Evolutionary conservation across 2,888 invertebrate genomes (phyloP), one percentile per base, ranked within the genome.

Genomic region (Podotricha telesiphe): DNA sequence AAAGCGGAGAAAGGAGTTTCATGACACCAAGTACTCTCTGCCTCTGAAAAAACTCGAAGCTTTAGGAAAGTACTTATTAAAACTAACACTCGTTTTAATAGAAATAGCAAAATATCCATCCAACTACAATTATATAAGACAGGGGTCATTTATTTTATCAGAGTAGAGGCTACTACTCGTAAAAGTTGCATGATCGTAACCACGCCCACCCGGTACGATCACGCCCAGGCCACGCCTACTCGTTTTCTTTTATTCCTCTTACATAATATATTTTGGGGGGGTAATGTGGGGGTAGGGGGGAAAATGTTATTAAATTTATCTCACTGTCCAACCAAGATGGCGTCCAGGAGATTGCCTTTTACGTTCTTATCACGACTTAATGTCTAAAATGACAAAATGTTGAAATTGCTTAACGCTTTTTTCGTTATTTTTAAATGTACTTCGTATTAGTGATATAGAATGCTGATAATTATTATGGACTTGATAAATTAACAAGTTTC

Each of bases 281-380:
- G 88, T 28, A 82, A 86, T 86, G 87, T 74, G 85, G 86, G 87
- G 82, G 86, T 83, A 82, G 85, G 82, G 84, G 86, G 82, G 86
- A 86, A 86, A 78, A 84, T 84, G 83, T 89, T 89, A 91, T 89
- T 89, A 87, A 89, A 89, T 88, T 85, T 85, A 86, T 83, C 75
- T 81, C 80, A 79, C 79, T 76, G 75, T 73, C 72, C 67, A 68
- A 64, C 62, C 69, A 75, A 75, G 69, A 74, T 74, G 76, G 75
- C 74, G 68, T 68, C 55, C 67, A 72, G 65, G 59, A 58, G 51
- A 65, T 59, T 69, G 65, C 53, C 51, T 69, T 62, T 59, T 55
- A 53, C 48, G 45, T 59, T 53, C 47, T 61, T 59, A 53, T 53
- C 51, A 53, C 42, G 10, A 58, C 34, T 48, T 62, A 62, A 61